Evolutionary conservation across 2,113 vertebrate genomes (phyloP).

Genomic region (Cavia aperea): DNA sequence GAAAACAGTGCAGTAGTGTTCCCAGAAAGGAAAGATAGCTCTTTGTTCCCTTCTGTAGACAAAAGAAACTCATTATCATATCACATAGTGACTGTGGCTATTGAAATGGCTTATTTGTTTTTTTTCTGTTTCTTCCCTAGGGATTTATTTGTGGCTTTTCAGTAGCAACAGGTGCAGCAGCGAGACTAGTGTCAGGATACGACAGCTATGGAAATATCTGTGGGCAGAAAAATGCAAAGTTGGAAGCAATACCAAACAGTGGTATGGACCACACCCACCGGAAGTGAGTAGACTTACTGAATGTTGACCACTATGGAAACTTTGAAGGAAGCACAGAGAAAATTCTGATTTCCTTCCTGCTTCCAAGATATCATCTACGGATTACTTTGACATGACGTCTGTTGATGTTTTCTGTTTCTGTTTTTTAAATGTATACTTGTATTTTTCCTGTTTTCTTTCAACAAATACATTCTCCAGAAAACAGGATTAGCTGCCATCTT

Average conservation of each 20-base stretch:
- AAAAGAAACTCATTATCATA: constrained; percentile 61
- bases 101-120: constrained; percentile 70
- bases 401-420: background rate
- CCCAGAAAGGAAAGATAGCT: constrained; percentile 59
- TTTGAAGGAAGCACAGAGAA: background rate
- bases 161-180: constrained; percentile 92
- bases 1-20: constrained; percentile 56
- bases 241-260: constrained; percentile 87
- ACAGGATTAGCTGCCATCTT: constrained; percentile 27
- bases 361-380: background rate
- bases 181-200: constrained; percentile 91
- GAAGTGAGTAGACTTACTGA: constrained; percentile 83
- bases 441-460: constrained; percentile 29
- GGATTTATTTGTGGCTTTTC: constrained; percentile 96
- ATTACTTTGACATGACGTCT: constrained; percentile 22
- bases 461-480: constrained; percentile 33
- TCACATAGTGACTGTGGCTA: constrained; percentile 67
- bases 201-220: constrained; percentile 99
- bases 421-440: constrained; percentile 16
- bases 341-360: constrained; percentile 9
- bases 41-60: constrained; percentile 55
- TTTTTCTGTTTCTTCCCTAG: constrained; percentile 75
- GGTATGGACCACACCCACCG: constrained; percentile 91
- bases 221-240: constrained; percentile 88
- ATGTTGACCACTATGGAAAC: constrained; percentile 33